phyloP scores from a whole-genome alignment of 2,888 invertebrate genomes.

The Eristalis arbustorum region DNA sequence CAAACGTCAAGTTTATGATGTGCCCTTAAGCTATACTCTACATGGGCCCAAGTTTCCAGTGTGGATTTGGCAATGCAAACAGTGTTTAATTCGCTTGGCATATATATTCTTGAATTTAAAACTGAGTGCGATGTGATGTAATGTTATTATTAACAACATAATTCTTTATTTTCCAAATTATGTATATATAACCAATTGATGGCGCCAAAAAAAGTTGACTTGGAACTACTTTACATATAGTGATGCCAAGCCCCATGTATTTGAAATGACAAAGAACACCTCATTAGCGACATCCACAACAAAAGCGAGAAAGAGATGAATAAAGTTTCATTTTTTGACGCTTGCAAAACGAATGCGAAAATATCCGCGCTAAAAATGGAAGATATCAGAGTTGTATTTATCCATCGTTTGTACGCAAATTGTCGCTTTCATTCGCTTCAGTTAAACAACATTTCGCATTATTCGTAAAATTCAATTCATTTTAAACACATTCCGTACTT shows the following conservation, averaged over 20 bases:
- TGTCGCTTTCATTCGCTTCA: neutral
- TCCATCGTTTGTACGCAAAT: neutral
- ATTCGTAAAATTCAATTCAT: no score
- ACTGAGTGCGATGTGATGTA: neutral
- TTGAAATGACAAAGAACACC: neutral
- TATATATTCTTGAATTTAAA: neutral
- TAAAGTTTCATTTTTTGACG: conserved; percentile 20
- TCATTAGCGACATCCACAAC: neutral
- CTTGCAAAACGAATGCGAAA: conserved; percentile 37
- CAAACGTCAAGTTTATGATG: neutral
- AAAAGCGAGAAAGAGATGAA: conserved; percentile 28
- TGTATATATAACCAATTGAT: neutral
- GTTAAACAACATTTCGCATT: neutral
- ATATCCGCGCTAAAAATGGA: conserved; percentile 46
- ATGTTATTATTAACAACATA: no score
- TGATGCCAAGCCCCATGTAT: neutral
- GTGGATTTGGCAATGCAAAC: no score
- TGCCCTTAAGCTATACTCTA: neutral
- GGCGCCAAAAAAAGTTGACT: neutral
- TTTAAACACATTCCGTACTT: neutral
- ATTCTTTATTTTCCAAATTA: neutral
- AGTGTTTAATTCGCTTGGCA: neutral
- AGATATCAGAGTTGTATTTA: neutral
- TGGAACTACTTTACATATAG: neutral
- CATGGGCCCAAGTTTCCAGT: neutral